Base-by-base conservation (phyloP, 2,113 vertebrate species). In the Vireo altiloquus region DNA sequence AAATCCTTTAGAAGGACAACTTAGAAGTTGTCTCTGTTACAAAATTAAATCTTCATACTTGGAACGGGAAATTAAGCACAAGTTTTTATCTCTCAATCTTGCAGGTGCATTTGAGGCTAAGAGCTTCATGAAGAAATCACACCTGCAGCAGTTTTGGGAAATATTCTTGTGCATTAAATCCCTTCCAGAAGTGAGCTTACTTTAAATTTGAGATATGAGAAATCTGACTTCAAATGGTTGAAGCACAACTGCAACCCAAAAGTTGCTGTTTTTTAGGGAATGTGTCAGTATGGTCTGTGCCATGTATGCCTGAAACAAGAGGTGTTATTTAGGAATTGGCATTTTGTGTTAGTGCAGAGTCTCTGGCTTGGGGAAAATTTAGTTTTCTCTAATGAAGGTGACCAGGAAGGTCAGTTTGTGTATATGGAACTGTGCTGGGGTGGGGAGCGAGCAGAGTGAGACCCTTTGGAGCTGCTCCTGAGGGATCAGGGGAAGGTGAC, bases 61-160 rank as follows among this genome's bases (percentile, higher is more conserved):
- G 82, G 70, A 79, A 87, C 0, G 88, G 84, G 87, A 91, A 66
- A 69, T 82, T 10, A 77, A 87, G 77, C 1, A 5, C 30, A 68
- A 52, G 27, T 63, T 85, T 90, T 89, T 77, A 79, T 82, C 78
- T 89, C 82, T 86, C 53, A 68, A 60, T 90, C 87, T 76, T 96
- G 75, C 63, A 77, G 66, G 50, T 96, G 82, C 71, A 33, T 94
- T 92, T 93, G 50, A 92, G 64, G 71, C 79, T 72, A 82, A 91
- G 63, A 86, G 71, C 42, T 83, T 91, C 28, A 53, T 61, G 63
- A 86, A 64, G 66, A 84, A 71, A 70, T 86, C 46, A 22, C 37
- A 90, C 50, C 85, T 88, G 87, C 87, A 96, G 75, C 54, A 61
- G 44, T 85, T 87, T 66, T 90, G 79, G 87, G 87, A 94, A 81